phyloP scores from a whole-genome alignment of 2,888 invertebrate species.

The Scrobipalpa costella region DNA sequence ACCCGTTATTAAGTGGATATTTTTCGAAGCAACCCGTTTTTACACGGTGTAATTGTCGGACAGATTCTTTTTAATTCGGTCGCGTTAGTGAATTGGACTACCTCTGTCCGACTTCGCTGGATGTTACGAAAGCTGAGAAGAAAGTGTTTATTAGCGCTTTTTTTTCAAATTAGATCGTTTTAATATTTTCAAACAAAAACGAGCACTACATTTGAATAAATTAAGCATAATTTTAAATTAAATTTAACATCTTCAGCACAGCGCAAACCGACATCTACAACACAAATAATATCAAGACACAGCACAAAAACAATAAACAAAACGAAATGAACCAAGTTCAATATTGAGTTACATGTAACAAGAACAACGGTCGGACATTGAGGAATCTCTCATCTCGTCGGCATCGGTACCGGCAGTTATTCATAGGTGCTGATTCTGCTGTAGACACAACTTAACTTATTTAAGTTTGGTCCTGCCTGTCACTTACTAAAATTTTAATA shows the following conservation, averaged over 20 bases:
- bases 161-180: neutral
- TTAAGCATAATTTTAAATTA: neutral
- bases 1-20: constrained; percentile 67
- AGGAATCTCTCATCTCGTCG: constrained; percentile 77
- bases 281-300: constrained; percentile 26
- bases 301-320: constrained; percentile 46
- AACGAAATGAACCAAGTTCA: constrained; percentile 45
- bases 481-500: too few species aligned
- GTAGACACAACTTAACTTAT: too few species aligned
- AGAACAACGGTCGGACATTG: constrained; percentile 70
- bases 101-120: constrained; percentile 18
- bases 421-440: too few species aligned
- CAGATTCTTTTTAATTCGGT: constrained; percentile 31
- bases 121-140: constrained; percentile 1
- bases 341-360: constrained; percentile 73
- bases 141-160: neutral
- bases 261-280: constrained; percentile 21
- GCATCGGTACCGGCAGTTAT: constrained; percentile 67
- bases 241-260: neutral
- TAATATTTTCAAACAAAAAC: too few species aligned
- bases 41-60: constrained; percentile 36
- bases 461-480: too few species aligned
- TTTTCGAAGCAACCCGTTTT: constrained; percentile 47
- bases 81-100: constrained; percentile 28
- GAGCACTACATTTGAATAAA: neutral